Evolutionary conservation across 2,113 vertebrate genomes (phyloP), one percentile per base, ranked within the genome.

Genomic region (Corythoichthys haematopterus): DNA sequence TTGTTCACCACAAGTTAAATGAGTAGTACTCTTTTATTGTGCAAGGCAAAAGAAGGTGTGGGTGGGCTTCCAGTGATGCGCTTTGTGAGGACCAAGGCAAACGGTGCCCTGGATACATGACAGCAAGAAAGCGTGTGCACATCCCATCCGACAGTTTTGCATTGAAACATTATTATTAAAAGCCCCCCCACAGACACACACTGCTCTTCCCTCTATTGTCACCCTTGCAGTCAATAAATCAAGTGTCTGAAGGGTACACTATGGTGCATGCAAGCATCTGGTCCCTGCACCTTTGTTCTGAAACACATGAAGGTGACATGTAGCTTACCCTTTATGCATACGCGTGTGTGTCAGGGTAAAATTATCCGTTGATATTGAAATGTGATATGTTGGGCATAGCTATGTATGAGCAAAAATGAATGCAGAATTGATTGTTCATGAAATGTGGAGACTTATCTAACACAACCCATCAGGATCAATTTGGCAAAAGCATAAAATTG

Each of bases 81-180:
- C 20, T 16, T 51, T 6, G 9, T 20, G 52, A 55, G 40, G 9
- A 43, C 6, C 40, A 43, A 43, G 6, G 52, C n/a, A 55, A 28
- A 55, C n/a, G 9, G 52, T 55, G 20, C 52, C 52, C n/a, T 10
- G 3, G 52, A 55, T 8, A 51, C 50, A 51, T 51, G 50, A 16
- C 7, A 51, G n/a, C 50, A 16, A n/a, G 50, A 51, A 56, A 28
- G 20, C 20, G 35, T 70, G 9, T 65, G 20, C 48, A 35, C 50
- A 33, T 10, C 79, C 56, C 70, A 77, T 79, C 75, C 88, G 86
- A 90, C 82, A 76, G 84, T 89, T 90, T 89, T 87, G 83, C 87
- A 87, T 90, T 90, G 88, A 91, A 87, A 86, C 77, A 80, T 88
- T 88, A 87, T 88, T 88, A 88, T 88, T 87, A 85, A 87, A 8